These are phyloP conservation scores for Andricus grossulariae DNA, from an alignment of 1,140 invertebrate species.

Conservation along the genomic window DNA sequence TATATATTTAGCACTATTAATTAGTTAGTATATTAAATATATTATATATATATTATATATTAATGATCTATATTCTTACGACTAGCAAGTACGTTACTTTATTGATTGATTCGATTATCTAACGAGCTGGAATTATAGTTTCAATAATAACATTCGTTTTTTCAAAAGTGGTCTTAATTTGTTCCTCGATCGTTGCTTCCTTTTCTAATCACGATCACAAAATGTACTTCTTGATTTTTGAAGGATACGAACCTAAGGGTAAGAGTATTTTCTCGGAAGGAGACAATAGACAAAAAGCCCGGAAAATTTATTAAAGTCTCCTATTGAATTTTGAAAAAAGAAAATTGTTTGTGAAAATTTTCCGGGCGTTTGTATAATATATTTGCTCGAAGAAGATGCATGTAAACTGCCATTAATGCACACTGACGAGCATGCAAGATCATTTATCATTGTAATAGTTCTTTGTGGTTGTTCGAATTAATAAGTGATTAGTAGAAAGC, in stretches of 20 bases:
- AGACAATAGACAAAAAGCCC: neutral
- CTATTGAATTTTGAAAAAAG: too few relatives aligned
- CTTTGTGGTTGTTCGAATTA: conserved; percentile 19
- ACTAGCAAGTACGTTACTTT: conserved; percentile 22
- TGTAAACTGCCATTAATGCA: conserved; percentile 24
- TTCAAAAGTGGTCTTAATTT: neutral
- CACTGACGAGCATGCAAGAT: neutral
- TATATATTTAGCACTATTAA: conserved; percentile 51
- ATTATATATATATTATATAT: neutral
- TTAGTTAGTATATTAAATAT: conserved; percentile 2
- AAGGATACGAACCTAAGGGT: conserved; percentile 22
- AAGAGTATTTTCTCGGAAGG: neutral
- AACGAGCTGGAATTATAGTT: neutral
- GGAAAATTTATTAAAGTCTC: neutral
- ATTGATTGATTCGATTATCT: conserved; percentile 6
- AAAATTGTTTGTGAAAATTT: neutral
- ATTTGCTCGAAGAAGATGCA: conserved; percentile 6
- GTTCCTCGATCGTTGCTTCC: neutral
- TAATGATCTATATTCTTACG: conserved; percentile 27
- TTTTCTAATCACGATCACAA: neutral
- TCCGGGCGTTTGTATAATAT: neutral
- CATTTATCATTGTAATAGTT: conserved; percentile 22
- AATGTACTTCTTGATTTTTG: neutral
- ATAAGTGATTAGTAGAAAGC: conserved; percentile 19
- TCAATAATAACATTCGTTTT: neutral